Percentiles rank a stretch among this genome's conserved stretches.
Conservation (phyloP, 35 echinoderm and acorn worm genomes). For the Strongylocentrotus purpuratus region DNA sequence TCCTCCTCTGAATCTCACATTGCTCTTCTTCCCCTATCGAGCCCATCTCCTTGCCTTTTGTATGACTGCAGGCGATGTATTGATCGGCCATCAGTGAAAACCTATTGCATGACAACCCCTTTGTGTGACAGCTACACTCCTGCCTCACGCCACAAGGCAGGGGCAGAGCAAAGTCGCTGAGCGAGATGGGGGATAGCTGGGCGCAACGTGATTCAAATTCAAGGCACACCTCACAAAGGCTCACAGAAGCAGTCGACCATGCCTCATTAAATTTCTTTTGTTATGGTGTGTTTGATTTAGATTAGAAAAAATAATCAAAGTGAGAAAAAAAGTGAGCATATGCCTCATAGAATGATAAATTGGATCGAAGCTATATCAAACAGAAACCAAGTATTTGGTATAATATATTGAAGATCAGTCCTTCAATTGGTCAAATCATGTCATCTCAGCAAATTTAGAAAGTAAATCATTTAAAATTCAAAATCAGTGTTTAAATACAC, state of each 20-base stretch:
- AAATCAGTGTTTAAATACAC: too few relatives aligned
- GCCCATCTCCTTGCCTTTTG: neutral
- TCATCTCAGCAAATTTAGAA: too few relatives aligned
- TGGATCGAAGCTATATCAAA: too few relatives aligned
- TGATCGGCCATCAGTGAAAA: slow-evolving; percentile 9
- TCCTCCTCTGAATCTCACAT: neutral
- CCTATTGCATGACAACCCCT: slow-evolving; percentile 15
- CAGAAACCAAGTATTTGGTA: too few relatives aligned
- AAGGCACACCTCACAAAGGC: neutral
- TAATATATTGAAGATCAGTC: too few relatives aligned
- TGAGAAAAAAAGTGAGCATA: neutral
- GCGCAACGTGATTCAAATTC: neutral
- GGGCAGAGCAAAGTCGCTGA: neutral
- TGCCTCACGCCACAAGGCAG: neutral
- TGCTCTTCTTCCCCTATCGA: neutral
- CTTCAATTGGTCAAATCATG: too few relatives aligned
- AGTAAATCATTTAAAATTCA: too few relatives aligned
- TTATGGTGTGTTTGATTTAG: neutral
- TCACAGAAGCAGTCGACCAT: neutral
- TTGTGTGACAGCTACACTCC: slow-evolving; percentile 8
- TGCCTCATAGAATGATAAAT: neutral
- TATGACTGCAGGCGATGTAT: neutral
- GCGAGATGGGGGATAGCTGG: neutral
- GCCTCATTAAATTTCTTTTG: neutral
- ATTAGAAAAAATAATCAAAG: neutral